phyloP scores from a whole-genome alignment of 2,113 vertebrate genomes.

The Paralichthys olivaceus region DNA sequence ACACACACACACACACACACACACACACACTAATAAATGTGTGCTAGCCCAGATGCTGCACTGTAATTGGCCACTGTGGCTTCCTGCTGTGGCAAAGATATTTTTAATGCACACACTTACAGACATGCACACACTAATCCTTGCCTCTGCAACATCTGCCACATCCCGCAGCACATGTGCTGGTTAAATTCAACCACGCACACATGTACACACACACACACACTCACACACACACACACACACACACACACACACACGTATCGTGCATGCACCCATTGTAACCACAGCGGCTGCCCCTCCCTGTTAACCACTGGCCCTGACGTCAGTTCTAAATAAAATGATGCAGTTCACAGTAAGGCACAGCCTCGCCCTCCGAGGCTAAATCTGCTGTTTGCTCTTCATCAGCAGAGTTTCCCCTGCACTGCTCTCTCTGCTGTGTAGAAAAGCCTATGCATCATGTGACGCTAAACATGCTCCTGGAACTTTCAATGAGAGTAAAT shows the following conservation, averaged over 20 bases:
- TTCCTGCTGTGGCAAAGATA: conserved; percentile 80
- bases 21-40: conserved; percentile 69
- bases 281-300: conserved; percentile 62
- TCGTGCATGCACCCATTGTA: conserved; percentile 22
- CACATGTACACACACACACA: conserved; percentile 17
- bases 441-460: conserved; percentile 30
- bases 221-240: conserved; percentile 11
- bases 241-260: conserved; percentile 14
- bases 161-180: conserved; percentile 68
- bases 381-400: conserved; percentile 39
- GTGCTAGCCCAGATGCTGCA: conserved; percentile 78
- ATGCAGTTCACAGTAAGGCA: conserved; percentile 59
- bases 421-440: conserved; percentile 3
- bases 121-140: conserved; percentile 62
- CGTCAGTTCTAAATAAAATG: conserved; percentile 72
- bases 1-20: conserved; percentile 16
- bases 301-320: conserved; percentile 69
- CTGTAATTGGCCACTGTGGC: conserved; percentile 82
- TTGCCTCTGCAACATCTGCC: conserved; percentile 73
- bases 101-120: conserved; percentile 77
- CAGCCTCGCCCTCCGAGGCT: conserved; percentile 55
- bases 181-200: conserved; percentile 49
- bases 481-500: background rate
- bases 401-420: conserved; percentile 44
- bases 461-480: conserved; percentile 17